Evolutionary conservation across 2,797 vertebrate genomes (phyloP).

Genomic region (Sus cebifrons): DNA sequence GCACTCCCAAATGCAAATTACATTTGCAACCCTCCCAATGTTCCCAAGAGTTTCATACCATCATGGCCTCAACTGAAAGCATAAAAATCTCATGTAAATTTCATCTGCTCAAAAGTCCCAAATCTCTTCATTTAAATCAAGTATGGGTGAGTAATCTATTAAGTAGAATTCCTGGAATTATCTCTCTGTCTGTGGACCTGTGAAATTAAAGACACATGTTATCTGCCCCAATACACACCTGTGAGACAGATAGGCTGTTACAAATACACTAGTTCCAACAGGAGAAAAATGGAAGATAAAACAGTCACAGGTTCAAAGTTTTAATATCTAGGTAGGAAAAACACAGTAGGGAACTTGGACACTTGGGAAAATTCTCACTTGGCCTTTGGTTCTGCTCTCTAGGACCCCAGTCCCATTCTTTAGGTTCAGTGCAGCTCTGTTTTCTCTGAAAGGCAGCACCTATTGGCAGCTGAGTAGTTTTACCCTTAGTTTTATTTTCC

Average conservation of each 20-base stretch:
- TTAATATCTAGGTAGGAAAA: neutral
- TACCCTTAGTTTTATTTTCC: neutral
- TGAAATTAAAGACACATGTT: slow-evolving; percentile 26
- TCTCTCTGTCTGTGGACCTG: neutral
- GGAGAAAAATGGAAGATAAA: neutral
- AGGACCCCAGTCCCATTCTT: neutral
- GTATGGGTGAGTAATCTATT: neutral
- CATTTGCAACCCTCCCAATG: neutral
- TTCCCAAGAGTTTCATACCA: neutral
- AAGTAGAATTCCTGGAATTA: neutral
- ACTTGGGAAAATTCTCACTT: neutral
- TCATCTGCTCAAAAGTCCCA: neutral
- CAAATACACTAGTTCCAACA: neutral
- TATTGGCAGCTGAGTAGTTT: neutral
- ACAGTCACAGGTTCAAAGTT: neutral
- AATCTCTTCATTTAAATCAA: slow-evolving; percentile 50
- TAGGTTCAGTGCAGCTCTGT: neutral
- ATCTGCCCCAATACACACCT: neutral
- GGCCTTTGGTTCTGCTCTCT: neutral
- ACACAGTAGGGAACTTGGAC: neutral
- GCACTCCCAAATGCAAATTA: neutral
- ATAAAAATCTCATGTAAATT: slow-evolving; percentile 28
- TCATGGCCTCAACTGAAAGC: neutral
- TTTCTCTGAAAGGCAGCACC: neutral
- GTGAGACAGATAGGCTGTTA: neutral